Evolutionary conservation across 1,140 invertebrate genomes (phyloP).

Genomic region (Druon quercuslanigerum): DNA sequence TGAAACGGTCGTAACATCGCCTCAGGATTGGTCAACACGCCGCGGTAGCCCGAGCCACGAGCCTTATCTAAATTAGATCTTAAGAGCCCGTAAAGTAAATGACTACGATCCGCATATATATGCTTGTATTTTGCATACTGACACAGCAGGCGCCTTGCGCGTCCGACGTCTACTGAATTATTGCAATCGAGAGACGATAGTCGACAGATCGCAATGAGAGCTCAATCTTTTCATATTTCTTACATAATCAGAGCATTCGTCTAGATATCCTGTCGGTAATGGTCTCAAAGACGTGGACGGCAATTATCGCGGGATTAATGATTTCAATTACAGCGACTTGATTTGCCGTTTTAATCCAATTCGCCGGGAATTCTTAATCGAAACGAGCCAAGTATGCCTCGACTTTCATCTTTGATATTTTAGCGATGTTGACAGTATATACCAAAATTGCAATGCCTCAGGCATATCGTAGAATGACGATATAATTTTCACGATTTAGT

Average conservation of each 20-base stretch:
- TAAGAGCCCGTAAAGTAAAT: conserved; percentile 60
- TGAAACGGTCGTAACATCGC: conserved; percentile 50
- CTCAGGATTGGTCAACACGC: conserved; percentile 38
- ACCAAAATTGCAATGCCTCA: neutral
- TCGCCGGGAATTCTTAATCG: neutral
- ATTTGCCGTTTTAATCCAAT: conserved; percentile 23
- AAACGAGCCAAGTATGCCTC: neutral
- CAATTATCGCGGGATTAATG: conserved; percentile 48
- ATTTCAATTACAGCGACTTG: conserved; percentile 25
- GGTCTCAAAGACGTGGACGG: conserved; percentile 45
- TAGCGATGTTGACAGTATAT: neutral
- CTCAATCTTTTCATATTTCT: conserved; percentile 37
- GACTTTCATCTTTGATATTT: conserved; percentile 3
- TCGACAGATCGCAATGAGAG: conserved; percentile 41
- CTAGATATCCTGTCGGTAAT: conserved; percentile 42
- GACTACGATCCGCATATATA: conserved; percentile 49
- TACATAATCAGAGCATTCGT: conserved; percentile 40
- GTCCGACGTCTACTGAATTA: conserved; percentile 43
- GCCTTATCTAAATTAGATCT: conserved; percentile 67
- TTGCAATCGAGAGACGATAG: conserved; percentile 51
- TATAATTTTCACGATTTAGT: conserved; percentile 14
- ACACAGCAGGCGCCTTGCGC: conserved; percentile 48
- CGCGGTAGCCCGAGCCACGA: conserved; percentile 49
- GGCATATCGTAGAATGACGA: neutral
- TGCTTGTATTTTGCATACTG: conserved; percentile 51